Percentiles rank a stretch among this genome's conserved stretches.
Conservation (phyloP, 23 tunicate genomes). For the Ciona savignyi region DNA sequence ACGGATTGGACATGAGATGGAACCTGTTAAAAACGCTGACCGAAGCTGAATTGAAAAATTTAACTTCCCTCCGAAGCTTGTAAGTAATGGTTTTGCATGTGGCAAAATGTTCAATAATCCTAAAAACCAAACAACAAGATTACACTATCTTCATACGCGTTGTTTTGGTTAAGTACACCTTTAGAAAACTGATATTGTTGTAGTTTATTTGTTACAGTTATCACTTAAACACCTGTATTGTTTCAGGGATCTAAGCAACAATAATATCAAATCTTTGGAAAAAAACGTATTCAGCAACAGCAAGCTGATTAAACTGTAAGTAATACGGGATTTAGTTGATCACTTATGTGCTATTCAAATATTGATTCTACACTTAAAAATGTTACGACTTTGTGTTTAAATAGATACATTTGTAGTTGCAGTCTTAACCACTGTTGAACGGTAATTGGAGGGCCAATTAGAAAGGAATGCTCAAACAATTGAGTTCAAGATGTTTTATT, state of each 20-base stretch:
- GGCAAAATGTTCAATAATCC: background rate
- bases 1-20: conserved; percentile 25
- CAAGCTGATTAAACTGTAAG: conserved; percentile 44
- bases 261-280: conserved; percentile 31
- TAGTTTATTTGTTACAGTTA: background rate
- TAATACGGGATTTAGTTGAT: background rate
- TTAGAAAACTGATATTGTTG: background rate
- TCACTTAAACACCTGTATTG: background rate
- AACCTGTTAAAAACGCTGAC: conserved; percentile 20
- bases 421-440: too few species aligned
- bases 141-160: background rate
- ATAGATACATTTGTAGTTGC: background rate
- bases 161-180: background rate
- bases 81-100: conserved; percentile 14
- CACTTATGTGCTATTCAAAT: too few species aligned
- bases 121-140: background rate
- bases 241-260: conserved; percentile 52
- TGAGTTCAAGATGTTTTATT: background rate
- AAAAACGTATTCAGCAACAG: conserved; percentile 34
- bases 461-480: too few species aligned
- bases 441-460: too few species aligned
- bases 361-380: background rate
- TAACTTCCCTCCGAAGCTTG: conserved; percentile 34
- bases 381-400: background rate
- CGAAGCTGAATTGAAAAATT: conserved; percentile 25